These are phyloP conservation scores for Aldrovandia affinis DNA, from an alignment of 2,797 vertebrate genomes.

Conservation along the genomic window DNA sequence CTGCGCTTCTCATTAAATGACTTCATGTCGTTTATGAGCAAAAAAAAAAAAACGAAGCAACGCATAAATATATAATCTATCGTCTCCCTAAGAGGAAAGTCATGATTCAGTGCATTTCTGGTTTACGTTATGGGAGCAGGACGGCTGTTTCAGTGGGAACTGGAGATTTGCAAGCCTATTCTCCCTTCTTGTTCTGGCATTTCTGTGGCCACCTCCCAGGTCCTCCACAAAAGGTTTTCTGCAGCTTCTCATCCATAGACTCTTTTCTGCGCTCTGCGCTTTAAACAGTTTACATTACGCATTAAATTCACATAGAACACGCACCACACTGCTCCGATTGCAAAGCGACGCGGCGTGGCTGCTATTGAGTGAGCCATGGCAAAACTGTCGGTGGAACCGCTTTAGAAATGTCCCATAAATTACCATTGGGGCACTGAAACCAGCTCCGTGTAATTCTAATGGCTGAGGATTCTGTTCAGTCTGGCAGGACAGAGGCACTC, in stretches of 20 bases:
- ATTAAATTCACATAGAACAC: not conserved
- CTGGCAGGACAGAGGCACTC: not conserved
- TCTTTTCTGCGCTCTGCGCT: not conserved
- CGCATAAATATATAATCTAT: slow-evolving; percentile 21
- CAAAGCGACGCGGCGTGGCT: not conserved
- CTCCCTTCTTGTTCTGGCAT: not conserved
- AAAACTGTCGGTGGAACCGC: not conserved
- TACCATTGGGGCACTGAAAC: not conserved
- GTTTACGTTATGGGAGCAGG: slow-evolving; percentile 31
- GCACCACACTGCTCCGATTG: not conserved
- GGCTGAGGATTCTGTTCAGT: not conserved
- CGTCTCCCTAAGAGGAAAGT: slow-evolving; percentile 16
- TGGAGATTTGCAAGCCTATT: not conserved
- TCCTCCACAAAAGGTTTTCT: not conserved
- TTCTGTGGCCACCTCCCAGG: slow-evolving; percentile 7
- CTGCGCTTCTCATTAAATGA: slow-evolving; percentile 16
- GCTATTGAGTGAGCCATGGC: not conserved
- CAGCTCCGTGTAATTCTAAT: not conserved
- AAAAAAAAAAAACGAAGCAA: not conserved
- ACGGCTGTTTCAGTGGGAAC: slow-evolving; percentile 3
- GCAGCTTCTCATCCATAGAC: not conserved
- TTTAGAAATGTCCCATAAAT: not conserved
- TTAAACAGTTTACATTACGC: not conserved
- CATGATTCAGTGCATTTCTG: slow-evolving; percentile 34
- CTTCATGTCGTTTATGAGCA: slow-evolving; percentile 23